Evolutionary conservation across 2,888 invertebrate species (phyloP).

Genomic region (Nephrotoma flavescens): DNA sequence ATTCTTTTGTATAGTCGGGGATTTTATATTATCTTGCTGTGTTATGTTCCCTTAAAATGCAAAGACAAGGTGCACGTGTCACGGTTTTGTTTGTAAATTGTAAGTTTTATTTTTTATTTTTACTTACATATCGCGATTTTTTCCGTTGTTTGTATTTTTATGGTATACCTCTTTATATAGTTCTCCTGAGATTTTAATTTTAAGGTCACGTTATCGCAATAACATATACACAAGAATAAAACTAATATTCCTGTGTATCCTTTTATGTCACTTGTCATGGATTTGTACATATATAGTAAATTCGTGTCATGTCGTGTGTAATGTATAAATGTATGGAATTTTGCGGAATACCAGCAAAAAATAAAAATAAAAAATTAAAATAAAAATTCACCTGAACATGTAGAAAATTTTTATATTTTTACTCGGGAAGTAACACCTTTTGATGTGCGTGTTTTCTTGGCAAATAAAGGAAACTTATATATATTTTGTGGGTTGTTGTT

Average conservation of each 20-base stretch:
- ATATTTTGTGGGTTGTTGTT: not conserved
- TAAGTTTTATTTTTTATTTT: not conserved
- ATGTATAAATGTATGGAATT: slow-evolving; percentile 4
- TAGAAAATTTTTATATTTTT: not conserved
- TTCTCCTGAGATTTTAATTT: slow-evolving; percentile 1
- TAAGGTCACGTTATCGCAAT: slow-evolving; percentile 5
- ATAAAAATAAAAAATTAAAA: not conserved
- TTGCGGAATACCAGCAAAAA: not conserved
- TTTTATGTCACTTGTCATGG: not conserved
- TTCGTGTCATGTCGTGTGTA: not conserved
- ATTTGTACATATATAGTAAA: not conserved
- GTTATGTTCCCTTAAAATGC: not conserved
- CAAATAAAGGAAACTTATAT: not conserved
- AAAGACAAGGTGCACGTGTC: not conserved
- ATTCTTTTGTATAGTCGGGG: not conserved
- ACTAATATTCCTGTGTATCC: not conserved
- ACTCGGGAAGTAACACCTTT: slow-evolving; percentile 5
- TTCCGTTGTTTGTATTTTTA: not conserved
- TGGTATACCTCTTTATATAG: not conserved
- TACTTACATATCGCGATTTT: not conserved
- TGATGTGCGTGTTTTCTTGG: slow-evolving; percentile 5
- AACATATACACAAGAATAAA: not conserved
- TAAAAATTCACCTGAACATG: not conserved
- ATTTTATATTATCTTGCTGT: not conserved
- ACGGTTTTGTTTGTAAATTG: not conserved